Base-by-base conservation (phyloP, 2,888 invertebrate genomes). In the Linyphia triangularis region DNA sequence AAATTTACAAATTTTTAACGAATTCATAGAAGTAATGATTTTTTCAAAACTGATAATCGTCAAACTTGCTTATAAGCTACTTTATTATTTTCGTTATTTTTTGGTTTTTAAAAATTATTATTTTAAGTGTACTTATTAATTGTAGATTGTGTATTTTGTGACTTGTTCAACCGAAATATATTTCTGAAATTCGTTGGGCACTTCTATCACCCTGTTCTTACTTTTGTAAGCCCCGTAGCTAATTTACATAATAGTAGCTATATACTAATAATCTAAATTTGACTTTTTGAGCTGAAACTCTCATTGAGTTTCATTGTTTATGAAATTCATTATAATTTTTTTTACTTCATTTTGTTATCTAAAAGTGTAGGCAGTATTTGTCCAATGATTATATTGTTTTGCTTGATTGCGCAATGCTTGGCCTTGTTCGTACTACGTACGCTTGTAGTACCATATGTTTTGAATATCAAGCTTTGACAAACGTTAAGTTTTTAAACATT, bases 171-270 rank as follows among this genome's bases (percentile, higher is more conserved):
- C 13, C 26, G 7, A 16, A n/a, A 19, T 51, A 19, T 59, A 61
- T 63, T 67, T 61, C 40, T 63, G 26, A 40, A n/a, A 10, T 40
- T 72, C 43, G 57, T 78, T 30, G 51, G 40, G n/a, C 65, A 51
- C 51, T 13, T 22, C 19, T 61, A n/a, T n/a, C n/a, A 59, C 86
- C 86, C 22, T 88, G 57, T 30, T 37, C 61, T 65, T 82, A 82
- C 59, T 57, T 9, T 5, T 82, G 86, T 81, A 63, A 75, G 57
- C 86, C 86, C 81, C 86, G 81, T 83, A 63, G 83, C 81, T 81
- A 65, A 65, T 69, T 63, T 77, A 40, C 77, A 63, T 77, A 70
- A 16, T 51, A 16, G 16, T 33, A 33, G 9, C 33, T 51, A n/a
- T 51, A 51, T 51, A n/a, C n/a, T 40, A 40, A 13, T 2, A 40